Evolutionary conservation across 2,113 vertebrate genomes (phyloP).

Genomic region (Progne subis): DNA sequence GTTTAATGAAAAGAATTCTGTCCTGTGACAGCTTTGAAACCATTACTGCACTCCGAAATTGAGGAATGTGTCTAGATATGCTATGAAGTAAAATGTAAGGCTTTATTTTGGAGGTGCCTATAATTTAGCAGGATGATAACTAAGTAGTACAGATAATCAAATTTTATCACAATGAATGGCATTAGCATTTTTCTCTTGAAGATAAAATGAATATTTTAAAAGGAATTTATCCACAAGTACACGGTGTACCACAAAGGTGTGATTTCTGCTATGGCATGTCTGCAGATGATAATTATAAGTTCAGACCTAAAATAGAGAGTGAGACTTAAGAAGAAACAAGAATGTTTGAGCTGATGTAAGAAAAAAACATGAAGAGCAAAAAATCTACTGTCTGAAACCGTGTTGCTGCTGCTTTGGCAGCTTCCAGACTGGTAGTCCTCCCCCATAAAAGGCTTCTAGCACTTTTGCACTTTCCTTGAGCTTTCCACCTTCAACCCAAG

Average conservation of each 20-base stretch:
- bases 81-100: background rate
- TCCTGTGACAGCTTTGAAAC: background rate
- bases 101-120: background rate
- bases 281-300: background rate
- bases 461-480: slow-evolving; percentile 11
- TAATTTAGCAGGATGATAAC: background rate
- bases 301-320: background rate
- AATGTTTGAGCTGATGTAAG: background rate
- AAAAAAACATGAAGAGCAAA: background rate
- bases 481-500: background rate
- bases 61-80: background rate
- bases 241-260: fast-evolving
- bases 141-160: background rate
- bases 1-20: background rate
- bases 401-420: background rate
- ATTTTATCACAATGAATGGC: background rate
- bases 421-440: background rate
- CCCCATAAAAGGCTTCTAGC: background rate
- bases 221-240: background rate
- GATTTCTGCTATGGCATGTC: background rate
- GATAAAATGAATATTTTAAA: background rate
- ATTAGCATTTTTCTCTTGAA: background rate
- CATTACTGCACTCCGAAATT: background rate
- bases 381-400: background rate
- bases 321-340: background rate